These are phyloP conservation scores for Metridium senile DNA, from an alignment of 92 coral and sea anemone genomes.

Conservation along the genomic window DNA sequence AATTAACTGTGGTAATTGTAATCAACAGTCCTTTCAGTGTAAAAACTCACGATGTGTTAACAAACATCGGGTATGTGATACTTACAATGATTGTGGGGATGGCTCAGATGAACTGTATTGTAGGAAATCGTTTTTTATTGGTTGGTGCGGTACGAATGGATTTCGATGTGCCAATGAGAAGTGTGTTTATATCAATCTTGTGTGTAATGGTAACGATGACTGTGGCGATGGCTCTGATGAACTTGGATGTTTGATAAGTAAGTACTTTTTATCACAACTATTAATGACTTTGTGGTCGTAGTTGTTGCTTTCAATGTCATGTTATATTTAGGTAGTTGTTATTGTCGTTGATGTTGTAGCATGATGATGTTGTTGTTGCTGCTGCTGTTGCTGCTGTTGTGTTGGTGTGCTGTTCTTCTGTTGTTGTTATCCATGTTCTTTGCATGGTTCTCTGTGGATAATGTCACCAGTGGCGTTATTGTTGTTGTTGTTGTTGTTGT, in stretches of 20 bases:
- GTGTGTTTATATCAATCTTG: conserved; percentile 32
- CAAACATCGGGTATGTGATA: conserved; percentile 48
- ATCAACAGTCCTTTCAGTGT: conserved; percentile 39
- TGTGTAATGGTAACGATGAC: conserved; percentile 61
- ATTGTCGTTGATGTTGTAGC: background rate
- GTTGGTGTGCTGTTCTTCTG: background rate
- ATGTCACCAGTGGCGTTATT: too few relatives aligned
- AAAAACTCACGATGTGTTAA: conserved; percentile 42
- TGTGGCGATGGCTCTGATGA: conserved; percentile 66
- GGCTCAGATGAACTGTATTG: conserved; percentile 75
- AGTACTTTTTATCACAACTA: conserved; percentile 2
- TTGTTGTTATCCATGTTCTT: background rate
- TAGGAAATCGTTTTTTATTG: conserved; percentile 30
- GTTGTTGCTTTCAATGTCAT: background rate
- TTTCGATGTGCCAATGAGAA: conserved; percentile 62
- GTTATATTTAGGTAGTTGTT: background rate
- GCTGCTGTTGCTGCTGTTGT: background rate
- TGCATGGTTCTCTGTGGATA: background rate
- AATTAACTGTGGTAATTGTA: conserved; percentile 45
- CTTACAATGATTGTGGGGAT: conserved; percentile 73
- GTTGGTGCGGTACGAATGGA: conserved; percentile 56
- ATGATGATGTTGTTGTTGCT: background rate
- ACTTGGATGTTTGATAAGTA: conserved; percentile 48
- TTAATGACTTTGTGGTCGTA: background rate
- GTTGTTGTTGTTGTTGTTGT: too few relatives aligned